Percentiles rank a stretch among this genome's conserved stretches.
Conservation (phyloP, 2,797 vertebrate genomes). For the Apodemus agrarius region DNA sequence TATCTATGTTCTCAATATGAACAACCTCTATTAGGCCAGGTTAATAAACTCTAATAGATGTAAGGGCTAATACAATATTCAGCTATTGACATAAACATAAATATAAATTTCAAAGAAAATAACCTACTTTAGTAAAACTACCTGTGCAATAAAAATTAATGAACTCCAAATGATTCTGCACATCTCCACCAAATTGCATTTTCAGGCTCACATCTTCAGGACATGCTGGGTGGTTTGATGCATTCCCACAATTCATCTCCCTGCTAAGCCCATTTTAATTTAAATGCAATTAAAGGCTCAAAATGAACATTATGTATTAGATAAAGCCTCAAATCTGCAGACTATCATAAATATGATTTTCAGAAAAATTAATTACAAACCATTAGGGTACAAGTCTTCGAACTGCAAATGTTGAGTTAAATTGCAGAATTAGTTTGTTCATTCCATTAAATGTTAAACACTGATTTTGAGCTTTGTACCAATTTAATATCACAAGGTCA, state of each 20-base stretch:
- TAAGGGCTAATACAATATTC: constrained; percentile 88
- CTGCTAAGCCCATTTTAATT: constrained; percentile 96
- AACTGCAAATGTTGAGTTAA: constrained; percentile 93
- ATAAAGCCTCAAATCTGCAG: constrained; percentile 92
- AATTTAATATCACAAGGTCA: constrained; percentile 89
- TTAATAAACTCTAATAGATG: constrained; percentile 90
- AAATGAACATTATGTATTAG: constrained; percentile 97
- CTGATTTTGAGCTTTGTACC: constrained; percentile 91
- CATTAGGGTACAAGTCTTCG: constrained; percentile 96
- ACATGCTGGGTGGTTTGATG: constrained; percentile 94
- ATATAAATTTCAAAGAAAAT: constrained; percentile 92
- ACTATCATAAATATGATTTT: constrained; percentile 94
- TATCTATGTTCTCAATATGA: constrained; percentile 80
- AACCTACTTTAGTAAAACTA: constrained; percentile 94
- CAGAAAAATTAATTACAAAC: constrained; percentile 96
- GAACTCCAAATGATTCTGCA: constrained; percentile 94
- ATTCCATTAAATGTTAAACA: constrained; percentile 94
- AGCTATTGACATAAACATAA: constrained; percentile 92
- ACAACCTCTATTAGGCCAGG: constrained; percentile 85
- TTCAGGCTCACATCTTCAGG: constrained; percentile 93
- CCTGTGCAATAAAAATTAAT: constrained; percentile 97
- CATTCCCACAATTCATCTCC: constrained; percentile 95
- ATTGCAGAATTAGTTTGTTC: constrained; percentile 93
- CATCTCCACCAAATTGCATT: constrained; percentile 93
- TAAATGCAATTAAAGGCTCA: constrained; percentile 96